Conservation (phyloP, 2,113 vertebrate species). For the Albula goreensis region DNA sequence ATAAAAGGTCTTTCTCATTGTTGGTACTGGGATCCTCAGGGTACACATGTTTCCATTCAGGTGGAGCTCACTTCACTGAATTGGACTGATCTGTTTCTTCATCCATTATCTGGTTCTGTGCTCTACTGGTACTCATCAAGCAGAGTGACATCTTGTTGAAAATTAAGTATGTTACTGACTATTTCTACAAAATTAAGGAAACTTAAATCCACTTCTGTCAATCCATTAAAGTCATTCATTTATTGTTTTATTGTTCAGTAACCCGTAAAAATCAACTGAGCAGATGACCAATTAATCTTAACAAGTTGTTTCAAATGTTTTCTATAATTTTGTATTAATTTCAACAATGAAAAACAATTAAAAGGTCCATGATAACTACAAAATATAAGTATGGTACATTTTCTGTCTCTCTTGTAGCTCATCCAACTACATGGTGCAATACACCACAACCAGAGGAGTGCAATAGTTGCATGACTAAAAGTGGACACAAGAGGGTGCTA, state of each 20-base stretch:
- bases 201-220: not conserved
- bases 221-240: not conserved
- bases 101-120: not conserved
- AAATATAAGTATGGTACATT: not conserved
- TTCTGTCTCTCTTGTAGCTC: not conserved
- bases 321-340: not conserved
- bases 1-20: not conserved
- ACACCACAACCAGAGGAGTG: not conserved
- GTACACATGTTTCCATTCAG: not conserved
- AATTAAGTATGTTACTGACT: too few species aligned
- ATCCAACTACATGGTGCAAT: too few species aligned
- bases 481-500: slow-evolving; percentile 23
- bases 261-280: not conserved
- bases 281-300: not conserved
- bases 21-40: not conserved
- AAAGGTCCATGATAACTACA: not conserved
- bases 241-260: not conserved
- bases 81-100: not conserved
- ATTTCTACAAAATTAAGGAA: too few species aligned
- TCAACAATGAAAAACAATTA: not conserved
- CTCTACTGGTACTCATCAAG: not conserved
- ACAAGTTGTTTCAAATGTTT: not conserved
- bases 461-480: not conserved
- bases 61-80: not conserved
- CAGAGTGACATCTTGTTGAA: too few species aligned